Conservation (phyloP, 1,140 invertebrate genomes). For the Drosophila nigromelanica region DNA sequence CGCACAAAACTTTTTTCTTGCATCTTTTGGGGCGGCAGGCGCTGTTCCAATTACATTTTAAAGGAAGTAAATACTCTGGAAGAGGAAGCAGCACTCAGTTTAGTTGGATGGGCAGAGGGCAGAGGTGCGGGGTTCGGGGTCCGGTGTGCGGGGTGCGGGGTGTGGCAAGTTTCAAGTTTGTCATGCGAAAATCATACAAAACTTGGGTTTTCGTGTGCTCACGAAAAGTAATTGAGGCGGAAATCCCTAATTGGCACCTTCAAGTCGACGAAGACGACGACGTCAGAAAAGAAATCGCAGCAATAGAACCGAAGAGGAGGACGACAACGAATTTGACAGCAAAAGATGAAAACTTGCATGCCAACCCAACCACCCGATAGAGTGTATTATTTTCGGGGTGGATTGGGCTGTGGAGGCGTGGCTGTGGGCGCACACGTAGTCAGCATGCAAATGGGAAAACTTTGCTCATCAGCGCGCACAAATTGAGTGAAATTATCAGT, state of each 20-base stretch:
- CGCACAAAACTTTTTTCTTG: conserved; percentile 41
- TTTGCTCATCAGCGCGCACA: conserved; percentile 81
- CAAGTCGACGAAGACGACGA: conserved; percentile 43
- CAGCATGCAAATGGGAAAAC: conserved; percentile 80
- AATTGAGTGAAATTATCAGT: conserved; percentile 83
- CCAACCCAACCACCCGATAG: not conserved
- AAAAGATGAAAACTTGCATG: conserved; percentile 50
- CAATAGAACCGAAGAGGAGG: conserved; percentile 13
- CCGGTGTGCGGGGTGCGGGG: no score
- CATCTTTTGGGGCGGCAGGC: not conserved
- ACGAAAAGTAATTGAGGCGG: conserved; percentile 79
- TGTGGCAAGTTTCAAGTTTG: conserved; percentile 70
- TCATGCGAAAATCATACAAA: conserved; percentile 82
- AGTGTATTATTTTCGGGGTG: conserved; percentile 1
- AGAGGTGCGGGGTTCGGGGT: no score
- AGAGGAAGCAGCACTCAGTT: conserved; percentile 50
- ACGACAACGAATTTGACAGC: conserved; percentile 7
- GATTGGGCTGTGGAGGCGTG: conserved; percentile 24
- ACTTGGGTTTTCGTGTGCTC: conserved; percentile 78
- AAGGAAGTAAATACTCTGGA: conserved; percentile 51
- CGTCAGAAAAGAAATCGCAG: conserved; percentile 29
- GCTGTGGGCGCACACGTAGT: conserved; percentile 59
- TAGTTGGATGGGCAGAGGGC: not conserved
- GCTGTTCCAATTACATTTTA: conserved; percentile 48
- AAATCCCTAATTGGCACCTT: conserved; percentile 83